Conservation (phyloP, 2,888 invertebrate genomes). For the Diplazon laetatorius region DNA sequence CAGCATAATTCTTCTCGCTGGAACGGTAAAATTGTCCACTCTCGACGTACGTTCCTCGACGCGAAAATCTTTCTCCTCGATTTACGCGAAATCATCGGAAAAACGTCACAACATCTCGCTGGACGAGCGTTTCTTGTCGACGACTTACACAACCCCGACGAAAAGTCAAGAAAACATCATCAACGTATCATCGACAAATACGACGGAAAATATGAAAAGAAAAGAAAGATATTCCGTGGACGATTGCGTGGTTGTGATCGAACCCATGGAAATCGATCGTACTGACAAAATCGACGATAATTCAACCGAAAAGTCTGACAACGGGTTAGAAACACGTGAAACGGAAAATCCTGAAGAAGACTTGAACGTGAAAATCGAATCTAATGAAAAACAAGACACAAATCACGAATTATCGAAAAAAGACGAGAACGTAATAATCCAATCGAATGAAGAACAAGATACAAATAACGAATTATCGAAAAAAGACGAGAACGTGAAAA, state of each 20-base stretch:
- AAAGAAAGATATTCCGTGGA: slow-evolving; percentile 43
- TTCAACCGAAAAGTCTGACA: too few species aligned
- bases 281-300: slow-evolving; percentile 11
- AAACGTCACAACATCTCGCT: slow-evolving; percentile 20
- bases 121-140: slow-evolving; percentile 18
- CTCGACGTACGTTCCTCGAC: slow-evolving; percentile 4
- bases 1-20: slow-evolving; percentile 12
- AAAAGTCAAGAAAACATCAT: neutral
- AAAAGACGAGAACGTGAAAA: too few species aligned
- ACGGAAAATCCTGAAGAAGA: too few species aligned
- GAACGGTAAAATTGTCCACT: neutral
- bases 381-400: too few species aligned
- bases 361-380: too few species aligned
- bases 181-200: slow-evolving; percentile 7
- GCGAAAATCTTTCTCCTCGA: slow-evolving; percentile 41
- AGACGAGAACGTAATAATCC: too few species aligned
- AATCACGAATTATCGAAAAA: too few species aligned
- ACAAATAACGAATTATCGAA: too few species aligned
- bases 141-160: neutral
- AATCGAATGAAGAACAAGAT: too few species aligned
- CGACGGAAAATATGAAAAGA: neutral
- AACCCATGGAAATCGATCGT: slow-evolving; percentile 46
- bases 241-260: slow-evolving; percentile 53
- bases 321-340: too few species aligned
- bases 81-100: slow-evolving; percentile 2